These are phyloP conservation scores for Microctonus hyperodae DNA, from an alignment of 2,888 invertebrate genomes.

Conservation along the genomic window DNA sequence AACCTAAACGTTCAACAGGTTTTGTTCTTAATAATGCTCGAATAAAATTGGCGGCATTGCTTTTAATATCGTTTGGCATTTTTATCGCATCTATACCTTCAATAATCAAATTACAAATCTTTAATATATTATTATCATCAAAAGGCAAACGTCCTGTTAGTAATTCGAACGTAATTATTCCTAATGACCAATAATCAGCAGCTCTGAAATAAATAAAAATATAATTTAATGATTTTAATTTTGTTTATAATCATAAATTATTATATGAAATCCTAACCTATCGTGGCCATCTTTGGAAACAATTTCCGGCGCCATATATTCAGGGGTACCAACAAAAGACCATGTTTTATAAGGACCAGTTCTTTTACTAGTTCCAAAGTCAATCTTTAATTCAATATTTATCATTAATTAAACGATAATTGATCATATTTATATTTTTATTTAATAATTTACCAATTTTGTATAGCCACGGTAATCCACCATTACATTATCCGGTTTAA, in stretches of 20 bases:
- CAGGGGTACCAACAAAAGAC: slow-evolving; percentile 94
- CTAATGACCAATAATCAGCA: slow-evolving; percentile 93
- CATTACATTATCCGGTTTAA: slow-evolving; percentile 94
- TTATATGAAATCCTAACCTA: slow-evolving; percentile 59
- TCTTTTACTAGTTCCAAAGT: slow-evolving; percentile 92
- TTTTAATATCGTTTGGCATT: slow-evolving; percentile 79
- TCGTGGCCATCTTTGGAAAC: slow-evolving; percentile 83
- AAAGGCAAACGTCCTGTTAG: slow-evolving; percentile 88
- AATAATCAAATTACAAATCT: slow-evolving; percentile 85
- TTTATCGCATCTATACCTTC: slow-evolving; percentile 86
- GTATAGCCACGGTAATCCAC: slow-evolving; percentile 83
- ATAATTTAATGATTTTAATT: background rate
- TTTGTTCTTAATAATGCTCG: slow-evolving; percentile 82
- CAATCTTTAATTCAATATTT: slow-evolving; percentile 67
- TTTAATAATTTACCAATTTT: slow-evolving; percentile 74
- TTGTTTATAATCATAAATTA: slow-evolving; percentile 2
- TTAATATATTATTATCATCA: slow-evolving; percentile 85
- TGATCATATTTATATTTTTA: background rate
- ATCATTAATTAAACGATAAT: background rate
- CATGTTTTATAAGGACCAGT: slow-evolving; percentile 83
- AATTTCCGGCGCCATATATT: slow-evolving; percentile 88
- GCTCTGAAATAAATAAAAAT: slow-evolving; percentile 65
- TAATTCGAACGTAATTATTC: slow-evolving; percentile 85
- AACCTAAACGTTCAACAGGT: slow-evolving; percentile 87
- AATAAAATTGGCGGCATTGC: slow-evolving; percentile 80